Evolutionary conservation across 2,113 vertebrate species (phyloP).

Genomic region (Noturus placidus): DNA sequence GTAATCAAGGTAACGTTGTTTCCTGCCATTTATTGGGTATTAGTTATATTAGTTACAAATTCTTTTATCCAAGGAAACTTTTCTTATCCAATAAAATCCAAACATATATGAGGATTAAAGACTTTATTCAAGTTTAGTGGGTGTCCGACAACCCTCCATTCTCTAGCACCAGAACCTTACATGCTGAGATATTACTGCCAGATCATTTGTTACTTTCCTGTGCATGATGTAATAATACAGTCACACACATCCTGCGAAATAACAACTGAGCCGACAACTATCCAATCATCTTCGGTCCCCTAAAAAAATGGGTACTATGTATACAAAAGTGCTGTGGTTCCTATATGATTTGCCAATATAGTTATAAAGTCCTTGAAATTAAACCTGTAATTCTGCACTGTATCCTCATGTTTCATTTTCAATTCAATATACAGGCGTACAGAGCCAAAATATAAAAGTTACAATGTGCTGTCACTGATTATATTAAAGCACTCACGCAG

Average conservation of each 20-base stretch:
- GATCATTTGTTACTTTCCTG: neutral
- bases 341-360: neutral
- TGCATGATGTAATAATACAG: conserved; percentile 13
- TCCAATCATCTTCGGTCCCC: conserved; percentile 7
- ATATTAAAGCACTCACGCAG: neutral
- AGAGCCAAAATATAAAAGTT: neutral
- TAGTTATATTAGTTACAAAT: neutral
- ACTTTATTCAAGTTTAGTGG: neutral
- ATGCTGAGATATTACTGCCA: neutral
- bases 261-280: neutral
- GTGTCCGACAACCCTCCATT: neutral
- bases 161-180: neutral
- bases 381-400: neutral
- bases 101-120: neutral
- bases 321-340: neutral
- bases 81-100: neutral
- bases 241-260: neutral
- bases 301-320: neutral
- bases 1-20: too few species aligned
- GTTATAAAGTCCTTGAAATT: neutral
- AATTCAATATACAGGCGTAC: neutral
- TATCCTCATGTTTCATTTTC: neutral
- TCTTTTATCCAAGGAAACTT: neutral
- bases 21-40: neutral
- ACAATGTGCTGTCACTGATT: neutral